Evolutionary conservation across 2,113 vertebrate genomes (phyloP), one percentile per base, ranked within the genome.

Genomic region (Galemys pyrenaicus): DNA sequence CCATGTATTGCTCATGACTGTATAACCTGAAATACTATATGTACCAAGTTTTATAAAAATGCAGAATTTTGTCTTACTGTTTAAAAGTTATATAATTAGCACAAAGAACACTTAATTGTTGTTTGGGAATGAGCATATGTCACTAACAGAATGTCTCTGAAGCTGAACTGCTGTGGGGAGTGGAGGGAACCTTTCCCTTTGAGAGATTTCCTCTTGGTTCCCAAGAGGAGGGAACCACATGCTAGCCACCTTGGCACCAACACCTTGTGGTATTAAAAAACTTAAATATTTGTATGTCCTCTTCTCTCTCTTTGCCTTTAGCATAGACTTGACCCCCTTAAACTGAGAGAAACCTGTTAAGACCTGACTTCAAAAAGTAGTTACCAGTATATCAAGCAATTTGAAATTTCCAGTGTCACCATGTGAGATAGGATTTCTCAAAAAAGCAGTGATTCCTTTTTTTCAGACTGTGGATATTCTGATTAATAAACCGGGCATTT

Each of bases 21-120:
- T 68, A 68, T 98, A 98, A 98, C 98, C 98, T 99, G 98, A 98
- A 98, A 98, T 99, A 98, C 98, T 98, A 99, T 98, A 98, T 98
- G 98, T 98, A 98, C 98, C 98, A 98, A 98, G 98, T 98, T 99
- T 98, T 98, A 98, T 98, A 98, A 98, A 98, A 98, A 98, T 98
- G 98, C 98, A 98, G 98, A 98, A 98, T 98, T 98, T 68, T 32
- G 16, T 68, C n/a, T 65, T 65, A 65, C 62, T n/a, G 16, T 16
- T 67, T 35, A 32, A 16, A 65, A 98, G 98, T 98, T 98, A 97
- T 98, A 98, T 98, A 98, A 98, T 98, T 98, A 98, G 98, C 98
- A 98, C 98, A 98, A 97, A 97, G 96, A 98, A 97, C 84, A 97
- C 98, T 98, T 98, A 60, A 84, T 98, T 98, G 96, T 98, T 98